These are phyloP conservation scores for Pinna nobilis DNA, from an alignment of 1,140 invertebrate species.

Conservation along the genomic window DNA sequence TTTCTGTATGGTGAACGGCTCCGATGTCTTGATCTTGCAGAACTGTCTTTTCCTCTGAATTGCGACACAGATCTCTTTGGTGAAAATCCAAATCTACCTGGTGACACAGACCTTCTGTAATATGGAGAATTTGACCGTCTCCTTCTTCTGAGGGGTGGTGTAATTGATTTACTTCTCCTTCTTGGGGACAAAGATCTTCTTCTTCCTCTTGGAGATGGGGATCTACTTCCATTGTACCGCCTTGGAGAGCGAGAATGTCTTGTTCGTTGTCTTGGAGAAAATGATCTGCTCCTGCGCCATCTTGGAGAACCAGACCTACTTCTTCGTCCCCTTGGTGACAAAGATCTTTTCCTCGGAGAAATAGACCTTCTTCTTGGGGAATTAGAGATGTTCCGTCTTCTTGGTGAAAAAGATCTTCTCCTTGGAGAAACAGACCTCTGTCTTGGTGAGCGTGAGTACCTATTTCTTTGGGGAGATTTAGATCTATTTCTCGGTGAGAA, in stretches of 20 bases:
- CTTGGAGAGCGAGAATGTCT: neutral
- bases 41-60: conserved; percentile 2
- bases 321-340: conserved; percentile 7
- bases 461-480: neutral
- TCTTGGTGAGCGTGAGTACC: neutral
- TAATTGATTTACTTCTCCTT: too few relatives aligned
- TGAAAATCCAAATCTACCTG: conserved; percentile 19
- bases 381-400: conserved; percentile 12
- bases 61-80: neutral
- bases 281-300: conserved; percentile 3
- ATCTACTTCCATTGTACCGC: conserved; percentile 8
- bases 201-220: conserved; percentile 2
- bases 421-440: neutral
- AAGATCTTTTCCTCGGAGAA: neutral
- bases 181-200: conserved; percentile 23
- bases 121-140: too few relatives aligned
- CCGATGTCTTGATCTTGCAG: neutral
- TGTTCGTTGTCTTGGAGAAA: neutral
- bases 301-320: conserved; percentile 2
- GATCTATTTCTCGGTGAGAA: conserved; percentile 1
- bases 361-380: conserved; percentile 15
- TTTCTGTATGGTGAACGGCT: neutral
- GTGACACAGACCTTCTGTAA: conserved; percentile 36
- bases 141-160: neutral
- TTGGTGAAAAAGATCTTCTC: neutral